Evolutionary conservation across 2,797 vertebrate species (phyloP).

Genomic region (Crax fasciolata): DNA sequence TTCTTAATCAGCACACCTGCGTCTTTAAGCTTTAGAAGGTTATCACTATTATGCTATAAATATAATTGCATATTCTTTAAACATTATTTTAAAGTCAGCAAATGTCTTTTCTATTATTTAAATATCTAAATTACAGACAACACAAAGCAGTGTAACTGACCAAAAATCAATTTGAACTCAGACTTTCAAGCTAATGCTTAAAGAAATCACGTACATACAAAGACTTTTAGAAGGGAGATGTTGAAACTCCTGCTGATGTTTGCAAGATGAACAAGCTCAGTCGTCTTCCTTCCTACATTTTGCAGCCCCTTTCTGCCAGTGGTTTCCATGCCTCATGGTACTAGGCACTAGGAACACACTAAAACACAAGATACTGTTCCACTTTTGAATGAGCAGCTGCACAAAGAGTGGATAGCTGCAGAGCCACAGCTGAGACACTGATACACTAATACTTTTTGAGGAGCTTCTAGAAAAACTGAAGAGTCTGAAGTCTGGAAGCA

Average conservation of each 20-base stretch:
- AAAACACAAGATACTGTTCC: not conserved
- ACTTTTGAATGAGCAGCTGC: not conserved
- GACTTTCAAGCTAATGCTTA: not conserved
- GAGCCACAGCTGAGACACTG: not conserved
- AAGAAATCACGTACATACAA: not conserved
- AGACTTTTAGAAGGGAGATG: not conserved
- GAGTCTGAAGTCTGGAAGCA: not conserved
- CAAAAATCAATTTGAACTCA: not conserved
- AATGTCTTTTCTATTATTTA: not conserved
- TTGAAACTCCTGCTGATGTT: not conserved
- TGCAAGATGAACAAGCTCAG: rapidly evolving
- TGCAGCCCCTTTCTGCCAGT: not conserved
- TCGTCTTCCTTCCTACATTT: not conserved
- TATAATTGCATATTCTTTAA: not conserved
- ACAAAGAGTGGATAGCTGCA: not conserved
- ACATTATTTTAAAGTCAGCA: not conserved
- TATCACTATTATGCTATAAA: not conserved
- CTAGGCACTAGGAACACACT: not conserved
- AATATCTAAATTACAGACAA: not conserved
- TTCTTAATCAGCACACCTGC: not conserved
- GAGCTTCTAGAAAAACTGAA: not conserved
- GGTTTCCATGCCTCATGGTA: not conserved
- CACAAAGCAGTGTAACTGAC: not conserved
- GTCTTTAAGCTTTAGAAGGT: not conserved
- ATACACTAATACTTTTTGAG: not conserved